phyloP scores from a whole-genome alignment of 2,797 vertebrate species.

The Pygocentrus nattereri region DNA sequence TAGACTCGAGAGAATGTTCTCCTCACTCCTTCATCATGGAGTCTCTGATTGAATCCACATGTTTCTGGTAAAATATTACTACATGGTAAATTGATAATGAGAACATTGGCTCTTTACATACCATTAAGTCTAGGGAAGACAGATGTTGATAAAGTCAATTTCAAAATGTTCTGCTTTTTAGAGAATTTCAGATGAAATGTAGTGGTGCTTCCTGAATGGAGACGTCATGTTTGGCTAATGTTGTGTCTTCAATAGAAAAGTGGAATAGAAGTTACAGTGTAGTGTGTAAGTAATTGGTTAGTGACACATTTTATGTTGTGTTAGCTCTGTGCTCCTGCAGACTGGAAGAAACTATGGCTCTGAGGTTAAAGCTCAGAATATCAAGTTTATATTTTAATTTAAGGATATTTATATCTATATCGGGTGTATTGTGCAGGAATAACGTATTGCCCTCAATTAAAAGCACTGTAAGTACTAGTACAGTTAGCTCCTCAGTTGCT shows the following conservation, averaged over 20 bases:
- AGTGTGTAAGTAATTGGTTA: neutral
- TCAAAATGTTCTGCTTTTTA: constrained; percentile 17
- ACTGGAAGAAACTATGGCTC: neutral
- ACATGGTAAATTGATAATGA: constrained; percentile 49
- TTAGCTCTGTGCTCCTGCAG: neutral
- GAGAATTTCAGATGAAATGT: neutral
- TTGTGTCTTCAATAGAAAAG: neutral
- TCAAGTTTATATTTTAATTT: too few species aligned
- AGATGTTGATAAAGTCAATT: constrained; percentile 36
- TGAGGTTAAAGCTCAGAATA: neutral
- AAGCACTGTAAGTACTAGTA: too few species aligned
- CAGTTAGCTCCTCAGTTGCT: neutral
- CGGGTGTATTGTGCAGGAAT: neutral
- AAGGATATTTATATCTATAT: neutral
- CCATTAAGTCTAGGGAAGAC: constrained; percentile 21
- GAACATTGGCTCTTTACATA: constrained; percentile 40
- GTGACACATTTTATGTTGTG: neutral
- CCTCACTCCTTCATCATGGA: constrained; percentile 4
- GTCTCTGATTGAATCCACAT: constrained; percentile 51
- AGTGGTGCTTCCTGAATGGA: constrained; percentile 24
- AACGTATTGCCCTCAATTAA: too few species aligned
- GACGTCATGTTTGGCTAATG: constrained; percentile 29
- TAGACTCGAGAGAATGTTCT: constrained; percentile 11
- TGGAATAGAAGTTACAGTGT: neutral
- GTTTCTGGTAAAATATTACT: constrained; percentile 50